Conservation (phyloP, 2,888 invertebrate species). For the Orthosia cruda region DNA sequence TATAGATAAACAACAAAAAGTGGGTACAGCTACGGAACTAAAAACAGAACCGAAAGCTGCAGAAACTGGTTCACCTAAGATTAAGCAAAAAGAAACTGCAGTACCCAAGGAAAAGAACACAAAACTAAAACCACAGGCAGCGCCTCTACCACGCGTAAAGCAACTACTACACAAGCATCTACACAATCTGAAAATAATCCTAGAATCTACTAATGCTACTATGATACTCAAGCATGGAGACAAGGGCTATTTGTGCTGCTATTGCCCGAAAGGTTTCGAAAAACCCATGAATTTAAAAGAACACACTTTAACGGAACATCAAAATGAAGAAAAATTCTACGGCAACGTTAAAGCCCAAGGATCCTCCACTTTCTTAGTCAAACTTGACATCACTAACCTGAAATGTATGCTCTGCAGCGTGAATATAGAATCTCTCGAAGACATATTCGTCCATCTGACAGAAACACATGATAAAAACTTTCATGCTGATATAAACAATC, state of each 20-base stretch:
- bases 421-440: conserved; percentile 45
- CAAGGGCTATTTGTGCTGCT: conserved; percentile 77
- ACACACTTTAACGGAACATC: conserved; percentile 69
- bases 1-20: conserved; percentile 47
- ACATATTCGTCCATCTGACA: conserved; percentile 55
- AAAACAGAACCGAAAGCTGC: conserved; percentile 6
- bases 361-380: conserved; percentile 29
- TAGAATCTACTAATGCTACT: conserved; percentile 44
- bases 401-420: conserved; percentile 60
- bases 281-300: conserved; percentile 76
- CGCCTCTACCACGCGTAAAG: conserved; percentile 17
- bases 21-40: conserved; percentile 4
- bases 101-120: not conserved
- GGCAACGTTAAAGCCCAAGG: conserved; percentile 24
- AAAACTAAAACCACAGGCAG: not conserved
- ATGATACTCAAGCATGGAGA: conserved; percentile 60
- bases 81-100: not conserved
- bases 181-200: conserved; percentile 41
- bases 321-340: conserved; percentile 10
- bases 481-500: conserved; percentile 68
- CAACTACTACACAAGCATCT: conserved; percentile 37
- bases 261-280: conserved; percentile 71
- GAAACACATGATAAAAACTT: conserved; percentile 53
- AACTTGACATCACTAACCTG: conserved; percentile 46
- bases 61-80: not conserved